A percentile compares a stretch with the other conserved stretches of the same genome.
These are phyloP conservation scores for Xiphorhynchus erythropygius DNA, from an alignment of 2,797 vertebrate species.

Conservation along the genomic window DNA sequence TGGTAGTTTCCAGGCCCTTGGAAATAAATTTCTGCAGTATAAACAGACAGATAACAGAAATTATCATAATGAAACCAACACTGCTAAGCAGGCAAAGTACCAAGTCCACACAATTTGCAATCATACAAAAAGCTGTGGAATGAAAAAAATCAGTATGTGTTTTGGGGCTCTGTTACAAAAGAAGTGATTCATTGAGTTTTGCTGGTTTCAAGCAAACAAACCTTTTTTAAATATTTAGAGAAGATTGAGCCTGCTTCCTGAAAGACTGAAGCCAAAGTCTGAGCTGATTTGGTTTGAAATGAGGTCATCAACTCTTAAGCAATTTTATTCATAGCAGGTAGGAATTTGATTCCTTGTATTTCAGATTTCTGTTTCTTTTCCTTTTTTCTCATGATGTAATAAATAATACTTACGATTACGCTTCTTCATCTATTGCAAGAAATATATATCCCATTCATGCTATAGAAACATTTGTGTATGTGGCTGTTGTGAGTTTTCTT, in stretches of 20 bases:
- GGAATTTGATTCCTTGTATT: background rate
- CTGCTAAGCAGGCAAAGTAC: slow-evolving; percentile 38
- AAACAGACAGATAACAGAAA: slow-evolving; percentile 44
- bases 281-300: slow-evolving; percentile 15
- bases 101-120: slow-evolving; percentile 26
- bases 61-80: slow-evolving; percentile 1
- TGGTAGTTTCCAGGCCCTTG: background rate
- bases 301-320: slow-evolving; percentile 13
- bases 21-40: slow-evolving; percentile 1
- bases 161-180: background rate
- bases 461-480: background rate
- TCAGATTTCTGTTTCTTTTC: background rate
- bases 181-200: background rate
- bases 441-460: background rate
- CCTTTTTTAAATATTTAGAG: slow-evolving; percentile 61
- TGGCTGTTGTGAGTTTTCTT: background rate
- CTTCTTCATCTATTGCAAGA: background rate
- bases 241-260: slow-evolving; percentile 51
- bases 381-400: background rate
- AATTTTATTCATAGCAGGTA: slow-evolving; percentile 23
- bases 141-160: accelerated
- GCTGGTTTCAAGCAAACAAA: slow-evolving; percentile 44
- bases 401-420: background rate
- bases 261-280: slow-evolving; percentile 55
- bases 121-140: background rate